phyloP scores from a whole-genome alignment of 2,113 vertebrate genomes.

The Nyctibius bracteatus region DNA sequence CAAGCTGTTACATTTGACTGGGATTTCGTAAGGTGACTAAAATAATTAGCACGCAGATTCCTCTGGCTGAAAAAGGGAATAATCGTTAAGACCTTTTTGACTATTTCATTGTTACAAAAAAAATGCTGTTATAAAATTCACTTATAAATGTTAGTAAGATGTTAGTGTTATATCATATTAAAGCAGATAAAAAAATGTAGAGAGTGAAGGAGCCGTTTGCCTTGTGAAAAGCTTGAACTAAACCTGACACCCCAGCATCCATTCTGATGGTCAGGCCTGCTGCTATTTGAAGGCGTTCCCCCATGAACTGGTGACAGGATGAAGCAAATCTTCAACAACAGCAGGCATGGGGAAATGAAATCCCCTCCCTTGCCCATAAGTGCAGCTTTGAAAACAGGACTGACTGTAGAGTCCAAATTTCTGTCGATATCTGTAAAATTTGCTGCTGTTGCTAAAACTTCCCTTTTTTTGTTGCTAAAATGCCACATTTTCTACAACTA shows the following conservation, averaged over 20 bases:
- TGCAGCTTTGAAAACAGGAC: neutral
- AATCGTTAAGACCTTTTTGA: neutral
- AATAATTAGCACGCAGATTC: neutral
- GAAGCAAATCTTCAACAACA: neutral
- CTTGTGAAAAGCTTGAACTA: neutral
- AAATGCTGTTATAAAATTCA: neutral
- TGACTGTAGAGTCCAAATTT: neutral
- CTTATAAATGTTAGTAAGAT: neutral
- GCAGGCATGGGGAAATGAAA: neutral
- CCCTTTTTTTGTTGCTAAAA: neutral
- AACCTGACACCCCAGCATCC: neutral
- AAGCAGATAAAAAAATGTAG: neutral
- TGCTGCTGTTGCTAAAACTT: neutral
- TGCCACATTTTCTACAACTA: neutral
- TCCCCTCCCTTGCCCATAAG: neutral
- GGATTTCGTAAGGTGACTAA: neutral
- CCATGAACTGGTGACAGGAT: neutral
- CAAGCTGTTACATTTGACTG: neutral
- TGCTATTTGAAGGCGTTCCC: neutral
- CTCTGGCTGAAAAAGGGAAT: neutral
- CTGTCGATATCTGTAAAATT: neutral
- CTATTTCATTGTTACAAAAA: neutral
- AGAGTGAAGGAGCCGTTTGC: neutral
- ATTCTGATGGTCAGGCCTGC: neutral
- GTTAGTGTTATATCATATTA: neutral